Percentiles rank a stretch among this genome's conserved stretches.
Evolutionary conservation across 2,797 vertebrate genomes (phyloP).

Genomic region (Malacoraja senta): DNA sequence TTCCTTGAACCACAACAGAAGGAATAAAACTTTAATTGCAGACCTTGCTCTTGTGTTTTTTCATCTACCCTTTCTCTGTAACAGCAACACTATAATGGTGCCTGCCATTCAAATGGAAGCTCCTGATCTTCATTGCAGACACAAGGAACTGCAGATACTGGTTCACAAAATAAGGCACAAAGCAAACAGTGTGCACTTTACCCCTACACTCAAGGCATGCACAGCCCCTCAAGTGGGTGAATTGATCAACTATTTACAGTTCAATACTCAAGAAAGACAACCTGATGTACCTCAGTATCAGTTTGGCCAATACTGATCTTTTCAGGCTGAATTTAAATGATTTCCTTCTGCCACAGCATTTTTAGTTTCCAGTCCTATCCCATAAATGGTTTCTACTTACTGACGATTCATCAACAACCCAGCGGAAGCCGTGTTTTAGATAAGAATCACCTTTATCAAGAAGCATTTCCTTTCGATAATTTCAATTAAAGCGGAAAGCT

Average conservation of each 20-base stretch:
- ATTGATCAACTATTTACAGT: not conserved
- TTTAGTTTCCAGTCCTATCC: not conserved
- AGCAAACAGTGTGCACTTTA: conserved; percentile 50
- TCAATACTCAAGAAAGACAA: not conserved
- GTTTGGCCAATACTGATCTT: no score
- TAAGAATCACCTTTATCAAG: not conserved
- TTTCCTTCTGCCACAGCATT: not conserved
- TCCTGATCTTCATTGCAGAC: no score
- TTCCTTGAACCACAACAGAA: no score
- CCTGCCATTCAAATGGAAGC: no score
- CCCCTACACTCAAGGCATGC: conserved; percentile 38
- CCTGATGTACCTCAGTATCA: no score
- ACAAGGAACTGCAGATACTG: no score
- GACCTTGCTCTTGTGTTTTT: no score
- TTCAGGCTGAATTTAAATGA: not conserved
- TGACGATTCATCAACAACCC: not conserved
- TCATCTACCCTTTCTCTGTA: no score
- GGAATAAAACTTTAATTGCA: no score
- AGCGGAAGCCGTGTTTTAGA: not conserved
- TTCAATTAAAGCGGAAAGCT: not conserved
- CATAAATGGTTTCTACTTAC: not conserved
- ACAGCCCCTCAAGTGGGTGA: not conserved
- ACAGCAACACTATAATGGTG: no score
- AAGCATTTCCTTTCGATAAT: not conserved
- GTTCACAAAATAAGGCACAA: not conserved